Conservation (phyloP, 2,888 invertebrate species). For the Helicoverpa assulta region DNA sequence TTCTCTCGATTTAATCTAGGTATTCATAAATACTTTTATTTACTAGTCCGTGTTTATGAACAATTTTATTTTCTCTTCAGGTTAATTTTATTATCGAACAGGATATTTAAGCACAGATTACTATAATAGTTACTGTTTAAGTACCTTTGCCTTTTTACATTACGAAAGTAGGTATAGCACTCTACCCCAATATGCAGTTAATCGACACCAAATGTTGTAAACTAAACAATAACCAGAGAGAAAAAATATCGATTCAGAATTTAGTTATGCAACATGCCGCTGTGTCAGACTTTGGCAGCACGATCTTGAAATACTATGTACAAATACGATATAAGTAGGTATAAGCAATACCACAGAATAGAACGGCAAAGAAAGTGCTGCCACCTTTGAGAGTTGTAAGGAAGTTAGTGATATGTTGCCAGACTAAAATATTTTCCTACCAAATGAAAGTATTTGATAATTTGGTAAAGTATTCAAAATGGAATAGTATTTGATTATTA, state of each 20-base stretch:
- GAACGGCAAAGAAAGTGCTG: conserved; percentile 46
- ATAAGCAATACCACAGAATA: conserved; percentile 17
- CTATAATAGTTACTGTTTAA: too few relatives aligned
- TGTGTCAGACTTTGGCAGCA: conserved; percentile 53
- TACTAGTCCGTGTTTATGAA: conserved; percentile 5
- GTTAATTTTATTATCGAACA: not conserved
- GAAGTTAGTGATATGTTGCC: conserved; percentile 39
- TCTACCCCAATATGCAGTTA: not conserved
- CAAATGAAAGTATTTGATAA: conserved; percentile 44
- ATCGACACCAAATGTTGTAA: conserved; percentile 3
- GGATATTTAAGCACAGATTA: not conserved
- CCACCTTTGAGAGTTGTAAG: conserved; percentile 42
- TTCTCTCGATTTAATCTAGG: too few relatives aligned
- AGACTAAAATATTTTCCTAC: not conserved
- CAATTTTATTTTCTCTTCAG: conserved; percentile 18
- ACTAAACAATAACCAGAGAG: conserved; percentile 8
- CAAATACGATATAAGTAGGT: conserved; percentile 6
- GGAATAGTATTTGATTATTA: not conserved
- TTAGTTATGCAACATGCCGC: conserved; percentile 60
- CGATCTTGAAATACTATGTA: conserved; percentile 43
- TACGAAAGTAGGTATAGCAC: not conserved
- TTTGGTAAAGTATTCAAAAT: not conserved
- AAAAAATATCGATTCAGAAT: conserved; percentile 52
- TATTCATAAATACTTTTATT: too few relatives aligned
- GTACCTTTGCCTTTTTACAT: not conserved